A percentile compares a stretch with the other conserved stretches of the same genome.
phyloP scores from a whole-genome alignment of 37 sponge, comb jelly and placozoan genomes.

The Haliclona indistincta region DNA sequence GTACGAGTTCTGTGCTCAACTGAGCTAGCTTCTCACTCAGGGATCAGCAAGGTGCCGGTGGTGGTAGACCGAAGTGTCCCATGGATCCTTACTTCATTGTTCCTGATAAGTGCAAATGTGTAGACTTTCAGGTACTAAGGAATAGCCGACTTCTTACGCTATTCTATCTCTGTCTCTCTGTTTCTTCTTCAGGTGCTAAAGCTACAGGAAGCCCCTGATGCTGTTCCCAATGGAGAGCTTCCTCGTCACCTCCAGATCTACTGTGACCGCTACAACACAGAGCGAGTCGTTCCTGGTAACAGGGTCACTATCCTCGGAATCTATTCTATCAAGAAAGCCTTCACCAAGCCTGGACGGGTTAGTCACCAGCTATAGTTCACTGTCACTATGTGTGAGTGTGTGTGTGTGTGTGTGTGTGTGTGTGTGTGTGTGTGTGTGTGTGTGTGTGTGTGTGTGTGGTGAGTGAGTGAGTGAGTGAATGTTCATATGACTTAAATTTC shows the following conservation, averaged over 20 bases:
- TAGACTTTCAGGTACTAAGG: constrained; percentile 88
- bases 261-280: constrained; percentile 87
- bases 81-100: constrained; percentile 97
- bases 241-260: constrained; percentile 98
- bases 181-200: constrained; percentile 76
- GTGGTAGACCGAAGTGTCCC: constrained; percentile 89
- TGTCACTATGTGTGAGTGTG: too few relatives aligned
- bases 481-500: neutral
- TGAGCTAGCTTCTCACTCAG: constrained; percentile 33
- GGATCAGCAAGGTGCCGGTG: too few relatives aligned
- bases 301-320: constrained; percentile 90
- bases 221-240: constrained; percentile 96
- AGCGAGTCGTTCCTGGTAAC: constrained; percentile 96
- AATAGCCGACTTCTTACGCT: neutral
- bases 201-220: constrained; percentile 96
- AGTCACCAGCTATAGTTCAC: too few relatives aligned
- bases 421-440: neutral
- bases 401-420: neutral
- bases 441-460: neutral
- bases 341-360: constrained; percentile 55
- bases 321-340: constrained; percentile 91
- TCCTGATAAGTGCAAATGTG: constrained; percentile 99
- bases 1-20: neutral
- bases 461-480: neutral
- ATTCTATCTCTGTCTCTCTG: neutral